Conservation (phyloP, 2,888 invertebrate genomes). For the Laothoe populi region DNA sequence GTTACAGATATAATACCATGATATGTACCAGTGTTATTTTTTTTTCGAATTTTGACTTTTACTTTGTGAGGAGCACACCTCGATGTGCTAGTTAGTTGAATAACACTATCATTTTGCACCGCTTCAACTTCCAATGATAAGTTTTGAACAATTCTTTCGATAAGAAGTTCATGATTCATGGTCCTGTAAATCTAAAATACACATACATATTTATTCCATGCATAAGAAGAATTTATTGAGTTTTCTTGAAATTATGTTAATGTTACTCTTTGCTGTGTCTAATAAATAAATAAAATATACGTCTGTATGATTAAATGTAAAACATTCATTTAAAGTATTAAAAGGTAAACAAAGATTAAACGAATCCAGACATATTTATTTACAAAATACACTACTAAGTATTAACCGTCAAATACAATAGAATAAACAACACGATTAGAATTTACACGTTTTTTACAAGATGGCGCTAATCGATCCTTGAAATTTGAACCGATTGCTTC, state of each 20-base stretch:
- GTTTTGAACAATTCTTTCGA: conserved; percentile 56
- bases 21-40: conserved; percentile 44
- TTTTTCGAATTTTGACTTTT: conserved; percentile 67
- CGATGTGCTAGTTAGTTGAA: conserved; percentile 39
- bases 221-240: no score
- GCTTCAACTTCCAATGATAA: conserved; percentile 69
- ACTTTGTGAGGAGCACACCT: conserved; percentile 61
- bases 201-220: conserved; percentile 20
- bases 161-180: conserved; percentile 50
- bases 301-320: background rate
- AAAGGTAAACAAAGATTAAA: background rate
- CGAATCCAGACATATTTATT: conserved; percentile 28
- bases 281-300: no score
- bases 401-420: conserved; percentile 65
- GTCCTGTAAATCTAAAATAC: conserved; percentile 37
- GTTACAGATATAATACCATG: conserved; percentile 52
- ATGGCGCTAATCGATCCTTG: conserved; percentile 28
- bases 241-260: no score
- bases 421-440: conserved; percentile 75
- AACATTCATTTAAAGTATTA: background rate
- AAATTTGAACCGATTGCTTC: conserved; percentile 33
- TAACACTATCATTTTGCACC: conserved; percentile 50
- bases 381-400: conserved; percentile 29
- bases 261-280: no score
- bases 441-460: conserved; percentile 40